Conservation (phyloP, 2,113 vertebrate genomes). For the Zosterops borbonicus region DNA sequence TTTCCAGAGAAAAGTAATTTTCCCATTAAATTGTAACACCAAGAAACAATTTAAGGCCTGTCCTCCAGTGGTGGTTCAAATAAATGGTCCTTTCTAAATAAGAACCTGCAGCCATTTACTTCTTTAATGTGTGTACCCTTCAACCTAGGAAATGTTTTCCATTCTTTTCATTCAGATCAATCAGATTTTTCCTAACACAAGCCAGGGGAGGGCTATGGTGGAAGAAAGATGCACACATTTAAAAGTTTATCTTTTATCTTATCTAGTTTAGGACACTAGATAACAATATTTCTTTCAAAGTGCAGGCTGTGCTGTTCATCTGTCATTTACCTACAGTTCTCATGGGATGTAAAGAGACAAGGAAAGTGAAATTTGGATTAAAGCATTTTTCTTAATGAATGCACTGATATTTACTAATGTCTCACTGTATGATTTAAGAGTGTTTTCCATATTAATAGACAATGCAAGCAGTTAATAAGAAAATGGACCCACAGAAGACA, state of each 20-base stretch:
- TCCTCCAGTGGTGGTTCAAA: not conserved
- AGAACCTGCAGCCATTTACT: not conserved
- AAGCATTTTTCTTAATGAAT: not conserved
- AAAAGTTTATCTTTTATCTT: not conserved
- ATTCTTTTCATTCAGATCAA: not conserved
- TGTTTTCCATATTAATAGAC: slow-evolving; percentile 78
- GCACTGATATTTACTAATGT: not conserved
- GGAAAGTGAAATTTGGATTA: not conserved
- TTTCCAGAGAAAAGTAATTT: not conserved
- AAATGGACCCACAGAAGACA: slow-evolving; percentile 98
- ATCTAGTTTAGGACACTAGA: no score
- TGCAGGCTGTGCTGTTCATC: not conserved
- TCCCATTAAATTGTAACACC: not conserved
- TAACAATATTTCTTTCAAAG: not conserved
- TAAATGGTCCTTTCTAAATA: not conserved
- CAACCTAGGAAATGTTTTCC: not conserved
- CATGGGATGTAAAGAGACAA: not conserved
- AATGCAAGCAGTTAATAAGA: slow-evolving; percentile 97
- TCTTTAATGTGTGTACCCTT: not conserved
- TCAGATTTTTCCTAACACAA: not conserved
- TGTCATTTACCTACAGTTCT: not conserved
- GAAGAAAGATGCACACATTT: not conserved
- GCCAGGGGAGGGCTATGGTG: not conserved
- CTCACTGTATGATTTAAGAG: not conserved
- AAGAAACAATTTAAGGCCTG: not conserved